These are phyloP conservation scores for Lepidochitona cinerea DNA, from an alignment of 2,888 invertebrate species.

Conservation along the genomic window DNA sequence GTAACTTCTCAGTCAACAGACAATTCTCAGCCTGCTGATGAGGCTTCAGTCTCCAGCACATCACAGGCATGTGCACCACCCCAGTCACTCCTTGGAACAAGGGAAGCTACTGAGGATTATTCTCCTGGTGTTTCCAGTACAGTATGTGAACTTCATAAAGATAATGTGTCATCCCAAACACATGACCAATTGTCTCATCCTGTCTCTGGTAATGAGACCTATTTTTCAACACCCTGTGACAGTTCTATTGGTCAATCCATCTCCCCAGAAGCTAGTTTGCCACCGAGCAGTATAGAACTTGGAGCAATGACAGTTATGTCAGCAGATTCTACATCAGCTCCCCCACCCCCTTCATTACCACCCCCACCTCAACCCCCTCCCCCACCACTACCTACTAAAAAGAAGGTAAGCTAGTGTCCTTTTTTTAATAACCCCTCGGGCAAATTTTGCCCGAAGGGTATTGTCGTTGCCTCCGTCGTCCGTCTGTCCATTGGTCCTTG, in stretches of 20 bases:
- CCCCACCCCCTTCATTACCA: neutral
- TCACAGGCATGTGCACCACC: neutral
- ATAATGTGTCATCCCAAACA: neutral
- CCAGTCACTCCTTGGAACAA: neutral
- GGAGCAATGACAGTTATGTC: conserved; percentile 1
- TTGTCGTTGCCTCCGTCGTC: too few species aligned
- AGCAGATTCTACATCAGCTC: neutral
- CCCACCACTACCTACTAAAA: conserved; percentile 25
- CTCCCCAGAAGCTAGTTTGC: neutral
- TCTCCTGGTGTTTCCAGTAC: conserved; percentile 2
- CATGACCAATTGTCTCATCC: too few species aligned
- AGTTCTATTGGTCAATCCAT: neutral
- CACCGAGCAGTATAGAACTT: neutral
- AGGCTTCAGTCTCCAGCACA: neutral
- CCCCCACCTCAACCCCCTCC: neutral
- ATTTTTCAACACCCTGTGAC: neutral
- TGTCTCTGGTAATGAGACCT: neutral
- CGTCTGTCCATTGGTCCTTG: too few species aligned
- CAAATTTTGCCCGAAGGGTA: too few species aligned
- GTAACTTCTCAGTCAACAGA: neutral
- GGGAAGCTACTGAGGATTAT: neutral
- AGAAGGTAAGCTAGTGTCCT: conserved; percentile 40
- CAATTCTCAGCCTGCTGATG: neutral
- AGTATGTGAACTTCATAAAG: neutral
- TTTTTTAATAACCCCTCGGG: too few species aligned